Evolutionary conservation across 2,888 invertebrate genomes (phyloP).

Genomic region (Onchidella celtica): DNA sequence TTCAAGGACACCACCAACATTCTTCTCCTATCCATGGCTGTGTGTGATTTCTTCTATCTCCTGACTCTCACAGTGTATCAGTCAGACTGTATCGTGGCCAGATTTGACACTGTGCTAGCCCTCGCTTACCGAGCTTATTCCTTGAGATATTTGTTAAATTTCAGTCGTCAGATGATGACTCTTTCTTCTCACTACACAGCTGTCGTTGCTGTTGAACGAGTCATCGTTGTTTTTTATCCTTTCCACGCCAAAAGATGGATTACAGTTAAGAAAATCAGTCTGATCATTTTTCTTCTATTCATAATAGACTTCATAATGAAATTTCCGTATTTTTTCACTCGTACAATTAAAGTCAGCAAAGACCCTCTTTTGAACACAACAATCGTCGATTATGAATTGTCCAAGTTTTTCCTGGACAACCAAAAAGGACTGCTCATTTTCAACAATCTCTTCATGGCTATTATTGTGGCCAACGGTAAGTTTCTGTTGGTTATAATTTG

Average conservation of each 20-base stretch:
- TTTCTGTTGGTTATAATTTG: not conserved
- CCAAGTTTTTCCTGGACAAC: not conserved
- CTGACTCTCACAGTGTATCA: not conserved
- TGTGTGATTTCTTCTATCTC: not conserved
- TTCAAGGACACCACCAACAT: not conserved
- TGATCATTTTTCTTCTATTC: too few species aligned
- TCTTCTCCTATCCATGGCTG: conserved; percentile 13
- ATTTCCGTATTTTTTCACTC: not conserved
- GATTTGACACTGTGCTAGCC: not conserved
- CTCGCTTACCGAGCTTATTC: too few species aligned
- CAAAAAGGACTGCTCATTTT: not conserved
- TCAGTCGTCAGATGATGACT: not conserved
- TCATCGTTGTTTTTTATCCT: not conserved
- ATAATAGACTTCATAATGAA: not conserved
- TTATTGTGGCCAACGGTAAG: not conserved
- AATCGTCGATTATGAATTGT: not conserved
- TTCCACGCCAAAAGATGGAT: not conserved
- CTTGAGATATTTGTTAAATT: not conserved
- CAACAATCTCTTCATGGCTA: not conserved
- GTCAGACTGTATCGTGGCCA: not conserved
- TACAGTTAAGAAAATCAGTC: too few species aligned
- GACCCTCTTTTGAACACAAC: not conserved
- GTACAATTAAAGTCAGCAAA: not conserved
- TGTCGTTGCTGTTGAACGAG: not conserved
- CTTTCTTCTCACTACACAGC: not conserved